phyloP scores from a whole-genome alignment of 2,888 invertebrate genomes.

The Meloe dianella region DNA sequence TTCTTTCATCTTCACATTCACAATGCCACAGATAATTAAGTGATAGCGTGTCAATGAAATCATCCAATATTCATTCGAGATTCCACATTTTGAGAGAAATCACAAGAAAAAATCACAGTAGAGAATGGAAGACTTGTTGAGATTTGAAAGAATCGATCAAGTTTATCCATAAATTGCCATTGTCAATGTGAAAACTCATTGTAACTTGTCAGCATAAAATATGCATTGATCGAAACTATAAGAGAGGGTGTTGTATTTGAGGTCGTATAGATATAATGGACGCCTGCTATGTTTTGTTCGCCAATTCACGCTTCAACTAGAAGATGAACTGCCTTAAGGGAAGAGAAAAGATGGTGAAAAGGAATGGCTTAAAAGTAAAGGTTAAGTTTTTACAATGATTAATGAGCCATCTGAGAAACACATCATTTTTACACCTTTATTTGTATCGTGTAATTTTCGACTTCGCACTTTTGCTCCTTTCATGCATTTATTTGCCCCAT shows the following conservation, averaged over 20 bases:
- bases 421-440: conserved; percentile 27
- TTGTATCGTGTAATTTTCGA: conserved; percentile 21
- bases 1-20: conserved; percentile 12
- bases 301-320: conserved; percentile 33
- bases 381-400: conserved; percentile 39
- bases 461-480: background rate
- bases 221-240: conserved; percentile 30
- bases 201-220: conserved; percentile 33
- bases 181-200: conserved; percentile 24
- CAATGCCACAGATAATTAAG: conserved; percentile 11
- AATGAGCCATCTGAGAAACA: conserved; percentile 37
- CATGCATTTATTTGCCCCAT: background rate
- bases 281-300: conserved; percentile 34
- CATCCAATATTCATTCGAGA: background rate
- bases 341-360: conserved; percentile 33
- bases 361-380: conserved; percentile 37
- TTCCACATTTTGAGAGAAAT: background rate
- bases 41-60: background rate
- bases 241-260: conserved; percentile 18
- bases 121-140: background rate
- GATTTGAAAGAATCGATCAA: conserved; percentile 14
- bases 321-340: conserved; percentile 35
- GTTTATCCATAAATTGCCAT: conserved; percentile 21
- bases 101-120: background rate
- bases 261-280: conserved; percentile 30